phyloP scores from a whole-genome alignment of 2,113 vertebrate species.

The Podarcis raffonei region DNA sequence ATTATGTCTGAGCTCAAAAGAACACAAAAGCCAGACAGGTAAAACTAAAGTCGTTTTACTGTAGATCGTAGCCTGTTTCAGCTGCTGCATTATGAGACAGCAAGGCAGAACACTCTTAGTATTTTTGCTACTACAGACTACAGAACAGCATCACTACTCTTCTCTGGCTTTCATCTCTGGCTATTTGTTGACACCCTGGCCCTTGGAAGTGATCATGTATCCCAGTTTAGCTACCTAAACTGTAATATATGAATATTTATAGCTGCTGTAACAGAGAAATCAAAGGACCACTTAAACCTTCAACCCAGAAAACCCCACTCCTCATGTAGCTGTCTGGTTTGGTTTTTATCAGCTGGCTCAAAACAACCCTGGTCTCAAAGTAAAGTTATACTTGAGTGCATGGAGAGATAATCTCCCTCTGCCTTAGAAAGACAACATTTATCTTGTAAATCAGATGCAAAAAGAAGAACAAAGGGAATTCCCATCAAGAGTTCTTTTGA shows the following conservation, averaged over 20 bases:
- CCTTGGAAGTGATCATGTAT: fast-evolving
- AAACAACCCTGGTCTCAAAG: neutral
- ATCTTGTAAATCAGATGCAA: constrained; percentile 40
- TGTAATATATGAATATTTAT: neutral
- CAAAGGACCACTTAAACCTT: constrained; percentile 19
- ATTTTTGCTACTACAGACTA: neutral
- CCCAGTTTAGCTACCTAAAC: constrained; percentile 4
- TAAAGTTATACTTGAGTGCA: constrained; percentile 32
- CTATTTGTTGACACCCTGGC: neutral
- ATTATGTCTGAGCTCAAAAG: too few species aligned
- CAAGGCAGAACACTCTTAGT: neutral
- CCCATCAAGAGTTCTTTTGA: constrained; percentile 59
- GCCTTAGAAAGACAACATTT: constrained; percentile 45
- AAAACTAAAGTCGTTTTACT: neutral
- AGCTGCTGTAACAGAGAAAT: constrained; percentile 35
- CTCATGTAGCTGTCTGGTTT: constrained; percentile 26
- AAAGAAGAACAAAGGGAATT: constrained; percentile 27
- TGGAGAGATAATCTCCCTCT: constrained; percentile 28
- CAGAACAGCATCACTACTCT: neutral
- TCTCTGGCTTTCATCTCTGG: constrained; percentile 24
- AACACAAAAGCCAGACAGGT: neutral
- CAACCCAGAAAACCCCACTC: neutral
- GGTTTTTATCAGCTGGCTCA: constrained; percentile 46
- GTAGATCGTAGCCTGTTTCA: neutral
- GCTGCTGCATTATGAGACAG: neutral